Base-by-base conservation (phyloP, 1,140 invertebrate species). In the Holotrichia oblita region DNA sequence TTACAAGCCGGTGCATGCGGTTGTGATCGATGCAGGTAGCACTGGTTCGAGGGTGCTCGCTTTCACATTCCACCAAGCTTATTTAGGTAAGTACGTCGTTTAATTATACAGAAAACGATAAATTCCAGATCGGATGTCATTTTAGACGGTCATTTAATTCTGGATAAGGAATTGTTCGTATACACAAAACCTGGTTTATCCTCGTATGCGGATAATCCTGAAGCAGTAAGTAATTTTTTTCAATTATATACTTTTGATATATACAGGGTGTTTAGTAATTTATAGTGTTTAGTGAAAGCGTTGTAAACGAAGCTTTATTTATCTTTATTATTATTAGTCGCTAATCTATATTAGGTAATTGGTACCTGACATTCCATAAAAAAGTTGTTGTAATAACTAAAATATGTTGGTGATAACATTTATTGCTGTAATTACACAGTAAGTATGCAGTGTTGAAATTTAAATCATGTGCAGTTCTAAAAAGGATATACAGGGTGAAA, bases 21-120 rank as follows among this genome's bases (percentile, higher is more conserved):
- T 98, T n/a, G 93, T 99, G 61, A 96, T 99, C 79, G 98, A 99
- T 89, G 97, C 97, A 0, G 98, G 98, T 12, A 98, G 96, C 24
- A 99, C 98, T 0, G 98, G 97, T 0, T 96, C 96, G 72, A 91
- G 98, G 78, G 92, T 99, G 10, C 89, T 98, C 81, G 94, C 97
- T 0, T 99, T 97, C 85, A 93, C 93, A 80, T 99, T 99, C 87
- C 92, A 94, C 83, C 90, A 93, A 81, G 93, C 93, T 6, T 89
- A 90, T 81, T 87, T 91, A 86, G 91, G 92, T 92, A 83, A 84
- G 4, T 34, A 34, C 27, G 4, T 34, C 27, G 27, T 83, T 82
- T 77, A 61, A 9, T 73, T 59, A 64, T 24, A 48, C 10, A 40
- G 12, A 2, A 17, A 17, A 0, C 40, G n/a, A 20, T n/a, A 44